Percentiles rank a stretch among this genome's conserved stretches.
Conservation (phyloP, 1,140 invertebrate species). For the Colletes gigas region DNA sequence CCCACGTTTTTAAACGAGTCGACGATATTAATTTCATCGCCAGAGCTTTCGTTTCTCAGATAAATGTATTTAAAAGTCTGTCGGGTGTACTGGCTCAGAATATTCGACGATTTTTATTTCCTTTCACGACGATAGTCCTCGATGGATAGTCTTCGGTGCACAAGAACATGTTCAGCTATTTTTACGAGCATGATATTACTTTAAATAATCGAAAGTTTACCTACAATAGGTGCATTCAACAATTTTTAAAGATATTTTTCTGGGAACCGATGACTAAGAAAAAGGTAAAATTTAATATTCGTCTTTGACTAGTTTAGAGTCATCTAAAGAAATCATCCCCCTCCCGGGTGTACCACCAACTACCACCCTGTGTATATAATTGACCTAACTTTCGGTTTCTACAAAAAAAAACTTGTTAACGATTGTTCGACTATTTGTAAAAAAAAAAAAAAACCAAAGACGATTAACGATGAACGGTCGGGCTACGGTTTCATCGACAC, state of each 20-base stretch:
- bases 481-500: not conserved
- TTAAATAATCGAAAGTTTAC: not conserved
- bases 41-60: not conserved
- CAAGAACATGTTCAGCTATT: not conserved
- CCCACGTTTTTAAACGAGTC: too few relatives aligned
- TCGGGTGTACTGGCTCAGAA: too few relatives aligned
- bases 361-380: not conserved
- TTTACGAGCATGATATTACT: not conserved
- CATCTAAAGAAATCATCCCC: not conserved
- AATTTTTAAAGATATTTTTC: not conserved
- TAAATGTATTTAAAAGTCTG: not conserved
- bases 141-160: not conserved
- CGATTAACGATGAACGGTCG: not conserved
- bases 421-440: not conserved
- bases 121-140: too few relatives aligned
- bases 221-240: too few relatives aligned
- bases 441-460: constrained; percentile 9
- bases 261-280: not conserved
- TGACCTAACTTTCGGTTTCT: not conserved
- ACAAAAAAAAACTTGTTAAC: not conserved
- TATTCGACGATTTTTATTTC: too few relatives aligned
- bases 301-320: not conserved
- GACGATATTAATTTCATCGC: too few relatives aligned
- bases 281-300: not conserved
- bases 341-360: not conserved